Conservation (phyloP, 2,113 vertebrate species). For the Cyphomyrus plagiostoma region DNA sequence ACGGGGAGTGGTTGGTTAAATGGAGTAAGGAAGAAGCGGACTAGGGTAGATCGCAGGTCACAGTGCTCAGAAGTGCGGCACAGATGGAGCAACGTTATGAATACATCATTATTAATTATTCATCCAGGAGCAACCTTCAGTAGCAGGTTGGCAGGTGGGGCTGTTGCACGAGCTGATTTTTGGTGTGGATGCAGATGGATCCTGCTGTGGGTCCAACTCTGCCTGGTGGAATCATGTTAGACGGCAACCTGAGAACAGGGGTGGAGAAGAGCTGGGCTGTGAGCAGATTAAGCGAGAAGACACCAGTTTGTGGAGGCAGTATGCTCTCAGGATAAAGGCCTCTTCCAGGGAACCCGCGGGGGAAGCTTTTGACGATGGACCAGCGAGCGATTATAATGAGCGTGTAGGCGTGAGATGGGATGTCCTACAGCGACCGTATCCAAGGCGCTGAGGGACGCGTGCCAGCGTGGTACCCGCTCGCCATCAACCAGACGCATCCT, state of each 20-base stretch:
- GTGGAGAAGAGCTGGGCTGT: neutral
- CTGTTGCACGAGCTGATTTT: neutral
- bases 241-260: neutral
- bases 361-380: neutral
- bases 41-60: neutral
- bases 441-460: neutral
- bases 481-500: neutral
- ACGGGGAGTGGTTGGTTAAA: neutral
- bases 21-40: neutral
- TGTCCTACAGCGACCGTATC: neutral
- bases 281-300: neutral
- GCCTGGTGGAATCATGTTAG: neutral
- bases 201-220: neutral
- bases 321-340: neutral
- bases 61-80: neutral
- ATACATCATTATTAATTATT: neutral
- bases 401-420: neutral
- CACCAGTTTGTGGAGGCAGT: neutral
- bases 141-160: neutral
- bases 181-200: neutral
- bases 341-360: neutral
- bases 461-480: neutral
- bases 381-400: neutral
- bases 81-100: neutral
- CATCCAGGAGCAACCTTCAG: neutral